Evolutionary conservation across 2,113 vertebrate species (phyloP), one percentile per base, ranked within the genome.

Genomic region (Poeciliopsis prolifica): DNA sequence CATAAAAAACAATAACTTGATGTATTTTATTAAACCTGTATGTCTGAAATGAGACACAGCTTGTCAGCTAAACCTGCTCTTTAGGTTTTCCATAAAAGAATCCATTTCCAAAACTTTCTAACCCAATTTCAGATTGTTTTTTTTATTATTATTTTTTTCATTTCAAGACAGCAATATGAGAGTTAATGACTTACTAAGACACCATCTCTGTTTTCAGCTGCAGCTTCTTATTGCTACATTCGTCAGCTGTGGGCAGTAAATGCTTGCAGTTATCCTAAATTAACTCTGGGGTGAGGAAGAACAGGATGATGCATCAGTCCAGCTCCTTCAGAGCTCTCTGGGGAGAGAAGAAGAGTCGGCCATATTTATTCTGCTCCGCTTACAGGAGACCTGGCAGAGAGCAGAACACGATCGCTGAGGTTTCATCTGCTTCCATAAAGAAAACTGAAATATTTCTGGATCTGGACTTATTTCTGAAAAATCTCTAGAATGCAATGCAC

Each of bases 221-320:
- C 22, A 8, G 24, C 9, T 31, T 42, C 63, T 37, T 64, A 44
- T 64, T 44, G 44, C 70, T 72, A 0, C 66, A 69, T 74, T 65
- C 29, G 61, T 75, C 78, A 80, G n/a, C 72, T 4, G 24, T 35
- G 48, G 72, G 61, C 48, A 70, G 48, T 63, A 70, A 75, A 69
- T 44, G 66, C 67, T 68, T 13, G 35, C 78, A 70, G 78, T 74
- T 74, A 74, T 70, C 66, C 24, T 70, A 60, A 44, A 65, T 75
- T 65, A 72, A 65, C 75, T 58, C 51, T 9, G 51, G 66, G 48
- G 2, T 33, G 24, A 75, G 37, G 71, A 6, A 12, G 48, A 51
- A 31, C 58, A 74, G 70, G 65, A 37, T 61, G 78, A 80, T 70
- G 48, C 72, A 74, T 80, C 29, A 44, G 60, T 44, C 14, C 48